A percentile compares a stretch with the other conserved stretches of the same genome.
These are phyloP conservation scores for Drosophila falleni DNA, from an alignment of 2,888 invertebrate genomes.

Conservation along the genomic window DNA sequence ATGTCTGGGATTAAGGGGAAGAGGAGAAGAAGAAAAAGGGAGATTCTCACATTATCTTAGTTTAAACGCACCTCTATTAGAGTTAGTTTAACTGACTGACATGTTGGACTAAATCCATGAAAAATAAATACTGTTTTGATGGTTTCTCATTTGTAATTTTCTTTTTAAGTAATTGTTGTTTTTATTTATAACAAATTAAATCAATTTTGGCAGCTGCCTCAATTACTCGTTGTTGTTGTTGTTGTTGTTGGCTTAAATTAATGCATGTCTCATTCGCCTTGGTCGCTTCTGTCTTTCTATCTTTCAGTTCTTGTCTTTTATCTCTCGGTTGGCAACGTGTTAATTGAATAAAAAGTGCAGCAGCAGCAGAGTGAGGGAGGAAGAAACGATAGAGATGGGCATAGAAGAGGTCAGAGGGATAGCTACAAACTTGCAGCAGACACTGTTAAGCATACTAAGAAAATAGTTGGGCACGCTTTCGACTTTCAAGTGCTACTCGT, in stretches of 20 bases:
- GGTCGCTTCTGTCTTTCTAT: conserved; percentile 22
- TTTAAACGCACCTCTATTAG: conserved; percentile 41
- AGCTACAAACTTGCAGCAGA: conserved; percentile 41
- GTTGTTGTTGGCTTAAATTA: conserved; percentile 65
- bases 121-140: conserved; percentile 7
- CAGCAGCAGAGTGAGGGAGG: neutral
- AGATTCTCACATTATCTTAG: conserved; percentile 8
- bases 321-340: conserved; percentile 40
- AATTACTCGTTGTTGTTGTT: conserved; percentile 24
- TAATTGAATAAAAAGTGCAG: conserved; percentile 74
- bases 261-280: conserved; percentile 63
- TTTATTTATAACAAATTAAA: conserved; percentile 63
- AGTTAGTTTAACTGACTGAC: conserved; percentile 4
- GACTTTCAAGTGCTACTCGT: conserved; percentile 39
- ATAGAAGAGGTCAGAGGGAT: conserved; percentile 8
- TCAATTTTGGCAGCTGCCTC: conserved; percentile 68
- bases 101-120: conserved; percentile 28
- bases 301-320: conserved; percentile 37
- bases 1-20: neutral
- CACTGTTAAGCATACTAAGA: conserved; percentile 9
- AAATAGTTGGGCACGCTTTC: conserved; percentile 65
- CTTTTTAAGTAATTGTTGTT: conserved; percentile 6
- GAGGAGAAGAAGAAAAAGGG: neutral
- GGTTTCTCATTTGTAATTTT: conserved; percentile 12
- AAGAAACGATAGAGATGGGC: neutral